These are phyloP conservation scores for Lasioglossum albipes DNA, from an alignment of 1,140 invertebrate species.

Conservation along the genomic window DNA sequence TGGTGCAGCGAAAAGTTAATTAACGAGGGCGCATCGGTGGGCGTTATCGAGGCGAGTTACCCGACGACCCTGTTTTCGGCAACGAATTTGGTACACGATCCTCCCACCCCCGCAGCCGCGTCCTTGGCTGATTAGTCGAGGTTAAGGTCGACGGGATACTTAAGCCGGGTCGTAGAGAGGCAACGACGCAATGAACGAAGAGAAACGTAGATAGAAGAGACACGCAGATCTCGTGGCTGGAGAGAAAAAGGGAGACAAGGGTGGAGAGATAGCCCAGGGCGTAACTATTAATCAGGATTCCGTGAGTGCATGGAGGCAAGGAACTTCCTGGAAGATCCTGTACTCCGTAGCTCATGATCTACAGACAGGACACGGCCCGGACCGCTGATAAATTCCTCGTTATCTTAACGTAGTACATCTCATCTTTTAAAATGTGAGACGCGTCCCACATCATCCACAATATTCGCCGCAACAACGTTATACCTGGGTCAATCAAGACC, in stretches of 20 bases:
- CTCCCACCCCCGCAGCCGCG: neutral
- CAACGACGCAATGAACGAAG: no score
- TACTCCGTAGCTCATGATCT: neutral
- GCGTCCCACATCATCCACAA: no score
- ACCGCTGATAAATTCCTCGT: conserved; percentile 8
- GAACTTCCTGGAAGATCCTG: neutral
- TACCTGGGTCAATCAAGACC: no score
- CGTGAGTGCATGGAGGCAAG: neutral
- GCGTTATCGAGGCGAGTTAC: neutral
- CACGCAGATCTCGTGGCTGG: neutral
- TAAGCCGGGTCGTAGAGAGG: conserved; percentile 11
- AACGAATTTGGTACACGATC: neutral
- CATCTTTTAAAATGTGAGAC: no score
- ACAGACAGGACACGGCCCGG: neutral
- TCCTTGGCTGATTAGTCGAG: conserved; percentile 36
- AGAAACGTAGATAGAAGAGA: neutral
- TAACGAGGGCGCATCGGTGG: neutral
- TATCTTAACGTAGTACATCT: neutral
- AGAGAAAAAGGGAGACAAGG: neutral
- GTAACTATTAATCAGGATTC: conserved; percentile 33
- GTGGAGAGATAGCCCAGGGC: neutral
- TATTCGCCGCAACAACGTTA: no score
- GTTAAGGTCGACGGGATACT: conserved; percentile 26
- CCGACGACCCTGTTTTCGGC: neutral
- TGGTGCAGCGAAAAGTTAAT: neutral